A percentile compares a stretch with the other conserved stretches of the same genome.
Conservation (phyloP, 2,888 invertebrate genomes). For the Acanthosepion pharaonis region DNA sequence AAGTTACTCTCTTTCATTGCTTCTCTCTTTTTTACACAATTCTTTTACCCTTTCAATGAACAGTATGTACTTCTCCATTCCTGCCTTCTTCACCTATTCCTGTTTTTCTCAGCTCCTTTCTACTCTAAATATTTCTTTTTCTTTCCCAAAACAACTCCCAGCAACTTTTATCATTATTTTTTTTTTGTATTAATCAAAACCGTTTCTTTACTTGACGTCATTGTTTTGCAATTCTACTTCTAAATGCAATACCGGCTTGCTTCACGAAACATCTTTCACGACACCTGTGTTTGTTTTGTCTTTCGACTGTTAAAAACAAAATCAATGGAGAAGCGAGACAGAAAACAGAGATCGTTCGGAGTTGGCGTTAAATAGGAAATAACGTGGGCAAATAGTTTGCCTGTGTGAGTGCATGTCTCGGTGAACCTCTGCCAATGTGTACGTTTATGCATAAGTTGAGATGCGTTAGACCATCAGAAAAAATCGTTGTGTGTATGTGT, state of each 20-base stretch:
- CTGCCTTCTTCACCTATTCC: no score
- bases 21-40: no score
- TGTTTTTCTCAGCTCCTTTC: no score
- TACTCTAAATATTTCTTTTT: no score
- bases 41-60: no score
- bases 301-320: not conserved
- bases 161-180: not conserved
- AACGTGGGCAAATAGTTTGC: not conserved
- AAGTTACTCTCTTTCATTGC: no score
- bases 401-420: not conserved
- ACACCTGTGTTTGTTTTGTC: slow-evolving; percentile 33
- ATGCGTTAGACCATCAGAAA: not conserved
- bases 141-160: not conserved
- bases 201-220: not conserved
- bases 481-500: not conserved
- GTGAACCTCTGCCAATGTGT: not conserved
- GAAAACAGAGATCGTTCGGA: not conserved
- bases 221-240: not conserved
- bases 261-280: not conserved
- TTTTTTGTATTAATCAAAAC: not conserved
- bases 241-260: not conserved
- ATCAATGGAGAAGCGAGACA: not conserved
- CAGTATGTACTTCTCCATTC: no score
- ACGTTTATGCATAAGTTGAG: not conserved
- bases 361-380: not conserved